Percentiles rank a stretch among this genome's conserved stretches.
Conservation (phyloP, 2,113 vertebrate species). For the Hippoglossus stenolepis region DNA sequence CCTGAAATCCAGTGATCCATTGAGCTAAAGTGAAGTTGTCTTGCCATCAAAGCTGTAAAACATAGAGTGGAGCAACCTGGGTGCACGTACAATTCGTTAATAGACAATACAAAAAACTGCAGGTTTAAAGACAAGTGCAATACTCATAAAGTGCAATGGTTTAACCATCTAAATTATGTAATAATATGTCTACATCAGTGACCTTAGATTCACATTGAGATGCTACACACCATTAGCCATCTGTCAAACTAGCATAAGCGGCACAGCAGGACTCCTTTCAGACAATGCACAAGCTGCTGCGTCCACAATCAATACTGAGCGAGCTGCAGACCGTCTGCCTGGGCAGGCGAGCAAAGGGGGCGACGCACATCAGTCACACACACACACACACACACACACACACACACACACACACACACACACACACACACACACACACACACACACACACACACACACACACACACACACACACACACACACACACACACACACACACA, state of each 20-base stretch:
- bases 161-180: slow-evolving; percentile 53
- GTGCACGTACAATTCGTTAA: too few relatives aligned
- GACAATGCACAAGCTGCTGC: slow-evolving; percentile 63
- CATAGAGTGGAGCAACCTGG: neutral
- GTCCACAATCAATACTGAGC: slow-evolving; percentile 57
- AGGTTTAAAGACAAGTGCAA: too few relatives aligned
- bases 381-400: neutral
- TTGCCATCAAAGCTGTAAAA: too few relatives aligned
- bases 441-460: neutral
- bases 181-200: slow-evolving; percentile 31
- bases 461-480: neutral
- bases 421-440: neutral
- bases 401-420: neutral
- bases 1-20: too few relatives aligned
- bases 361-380: neutral
- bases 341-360: neutral
- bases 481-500: neutral
- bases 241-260: slow-evolving; percentile 59
- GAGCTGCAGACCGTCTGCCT: slow-evolving; percentile 5
- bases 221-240: slow-evolving; percentile 68
- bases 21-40: too few relatives aligned
- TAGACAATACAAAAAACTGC: too few relatives aligned
- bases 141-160: neutral
- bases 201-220: slow-evolving; percentile 61
- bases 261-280: slow-evolving; percentile 61